phyloP scores from a whole-genome alignment of 2,888 invertebrate genomes.

The Drosophila prostipennis region DNA sequence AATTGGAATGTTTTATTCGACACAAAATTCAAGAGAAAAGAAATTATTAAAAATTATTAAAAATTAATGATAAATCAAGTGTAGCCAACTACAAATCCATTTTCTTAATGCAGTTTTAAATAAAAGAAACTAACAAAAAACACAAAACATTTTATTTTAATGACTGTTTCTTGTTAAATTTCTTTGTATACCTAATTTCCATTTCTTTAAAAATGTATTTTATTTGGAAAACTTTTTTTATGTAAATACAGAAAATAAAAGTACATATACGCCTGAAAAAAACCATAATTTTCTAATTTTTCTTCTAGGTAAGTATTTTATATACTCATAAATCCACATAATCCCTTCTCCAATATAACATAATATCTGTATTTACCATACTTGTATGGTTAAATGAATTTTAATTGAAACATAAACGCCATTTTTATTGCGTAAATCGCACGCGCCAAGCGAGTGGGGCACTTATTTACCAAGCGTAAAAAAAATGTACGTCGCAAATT shows the following conservation, averaged over 20 bases:
- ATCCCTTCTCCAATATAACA: conserved; percentile 3
- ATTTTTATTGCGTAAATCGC: conserved; percentile 70
- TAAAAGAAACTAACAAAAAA: no score
- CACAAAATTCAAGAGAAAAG: background rate
- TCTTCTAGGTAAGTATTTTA: background rate
- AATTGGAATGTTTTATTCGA: background rate
- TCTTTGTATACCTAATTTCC: no score
- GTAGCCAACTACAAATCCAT: no score
- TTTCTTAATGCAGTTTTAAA: no score
- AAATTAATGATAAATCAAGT: no score
- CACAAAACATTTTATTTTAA: no score
- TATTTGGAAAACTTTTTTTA: no score
- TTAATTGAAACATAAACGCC: conserved; percentile 75
- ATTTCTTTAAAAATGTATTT: no score
- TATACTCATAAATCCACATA: background rate
- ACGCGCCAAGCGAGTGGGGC: conserved; percentile 59
- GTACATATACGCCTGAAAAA: background rate
- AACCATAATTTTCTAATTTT: background rate
- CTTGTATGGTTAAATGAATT: conserved; percentile 25
- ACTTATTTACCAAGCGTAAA: conserved; percentile 56
- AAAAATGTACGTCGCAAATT: conserved; percentile 51
- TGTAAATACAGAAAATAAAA: no score
- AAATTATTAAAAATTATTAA: no score
- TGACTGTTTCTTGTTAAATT: no score
- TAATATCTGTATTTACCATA: conserved; percentile 8